Evolutionary conservation across 2,797 vertebrate species (phyloP), one percentile per base, ranked within the genome.

Genomic region (Mormyrus hasselquistii): DNA sequence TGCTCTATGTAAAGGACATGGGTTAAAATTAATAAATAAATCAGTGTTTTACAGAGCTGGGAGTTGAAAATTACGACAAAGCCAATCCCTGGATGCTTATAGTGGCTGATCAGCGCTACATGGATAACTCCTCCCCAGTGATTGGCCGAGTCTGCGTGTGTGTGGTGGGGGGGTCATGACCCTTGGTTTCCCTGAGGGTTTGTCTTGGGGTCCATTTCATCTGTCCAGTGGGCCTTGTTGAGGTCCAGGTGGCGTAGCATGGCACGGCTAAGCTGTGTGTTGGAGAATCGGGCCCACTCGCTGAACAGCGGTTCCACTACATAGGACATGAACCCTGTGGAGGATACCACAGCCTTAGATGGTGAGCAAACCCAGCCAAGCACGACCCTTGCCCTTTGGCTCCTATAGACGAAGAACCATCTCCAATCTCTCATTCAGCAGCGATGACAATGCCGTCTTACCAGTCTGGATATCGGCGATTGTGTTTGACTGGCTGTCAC

Each of bases 381-480:
- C 83, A 16, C 6, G 6, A 14, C 22, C 22, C 12, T 22, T 9
- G 34, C 49, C 53, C 73, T 41, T 34, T 2, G 62, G 10, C 25
- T 41, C 38, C 34, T 10, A 47, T 2, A 82, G 38, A 41, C 44
- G 76, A 8, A 22, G 76, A 82, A 49, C 41, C 41, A 83, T 19
- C 49, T 49, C 47, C 25, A 76, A 29, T 29, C 49, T 41, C 19
- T 16, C 76, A 62, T 53, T 53, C 49, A 22, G 16, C 59, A 29
- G 47, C 25, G 12, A 38, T 73, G 29, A 50, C 65, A 79, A 41
- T 29, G 19, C 85, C 2, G 34, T 84, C 89, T 96, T 96, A 97
- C 96, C 96, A 59, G 96, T 97, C 94, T 97, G 96, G 92, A 97
- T 97, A 94, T 96, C 96, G 93, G 95, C 95, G 86, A 96, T 91